These are phyloP conservation scores for Orientallactaga sibirica DNA, from an alignment of 2,797 vertebrate species.

Conservation along the genomic window DNA sequence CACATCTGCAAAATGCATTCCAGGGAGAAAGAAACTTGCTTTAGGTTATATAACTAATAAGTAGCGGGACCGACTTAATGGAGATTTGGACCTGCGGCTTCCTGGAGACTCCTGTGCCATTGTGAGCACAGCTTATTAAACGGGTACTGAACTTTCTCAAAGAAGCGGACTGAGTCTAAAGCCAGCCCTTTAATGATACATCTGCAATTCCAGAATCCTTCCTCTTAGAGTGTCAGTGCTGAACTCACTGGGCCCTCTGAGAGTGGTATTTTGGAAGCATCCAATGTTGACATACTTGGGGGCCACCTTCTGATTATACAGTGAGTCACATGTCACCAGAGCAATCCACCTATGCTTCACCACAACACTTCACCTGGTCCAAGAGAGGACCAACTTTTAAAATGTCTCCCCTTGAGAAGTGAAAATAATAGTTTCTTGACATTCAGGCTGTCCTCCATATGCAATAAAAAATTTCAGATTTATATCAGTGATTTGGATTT, in stretches of 20 bases:
- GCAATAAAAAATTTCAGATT: not conserved
- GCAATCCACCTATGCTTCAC: not conserved
- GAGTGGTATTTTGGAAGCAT: not conserved
- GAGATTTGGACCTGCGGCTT: not conserved
- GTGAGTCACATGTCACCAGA: not conserved
- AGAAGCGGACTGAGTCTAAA: not conserved
- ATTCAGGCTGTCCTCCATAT: not conserved
- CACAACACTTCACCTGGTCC: not conserved
- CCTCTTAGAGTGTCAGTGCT: not conserved
- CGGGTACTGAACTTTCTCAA: not conserved
- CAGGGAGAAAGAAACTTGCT: not conserved
- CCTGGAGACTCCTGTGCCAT: not conserved
- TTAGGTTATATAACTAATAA: not conserved
- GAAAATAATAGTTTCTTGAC: not conserved
- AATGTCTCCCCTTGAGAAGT: not conserved
- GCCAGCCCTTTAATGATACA: not conserved
- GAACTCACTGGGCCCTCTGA: not conserved
- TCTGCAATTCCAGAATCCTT: not conserved
- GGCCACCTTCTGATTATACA: not conserved
- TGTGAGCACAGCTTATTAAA: not conserved
- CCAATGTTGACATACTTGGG: not conserved
- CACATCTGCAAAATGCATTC: not conserved
- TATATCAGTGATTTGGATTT: slow-evolving; percentile 38
- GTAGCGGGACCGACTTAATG: not conserved
- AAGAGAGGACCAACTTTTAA: not conserved